phyloP scores from a whole-genome alignment of 1,140 invertebrate genomes.

The Mercenaria mercenaria region DNA sequence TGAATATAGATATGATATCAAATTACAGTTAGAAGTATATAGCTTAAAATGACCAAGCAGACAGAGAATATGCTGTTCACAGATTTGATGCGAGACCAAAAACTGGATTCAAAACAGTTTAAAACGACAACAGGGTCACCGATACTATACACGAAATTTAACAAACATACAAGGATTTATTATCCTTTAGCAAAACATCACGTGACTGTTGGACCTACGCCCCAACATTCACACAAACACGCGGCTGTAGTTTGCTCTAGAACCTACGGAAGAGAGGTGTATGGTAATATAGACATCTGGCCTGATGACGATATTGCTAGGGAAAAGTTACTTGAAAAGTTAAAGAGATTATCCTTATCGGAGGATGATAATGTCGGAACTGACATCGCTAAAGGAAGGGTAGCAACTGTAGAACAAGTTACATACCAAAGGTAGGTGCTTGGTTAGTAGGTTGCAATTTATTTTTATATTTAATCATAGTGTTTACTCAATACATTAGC shows the following conservation, averaged over 20 bases:
- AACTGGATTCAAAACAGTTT: constrained; percentile 45
- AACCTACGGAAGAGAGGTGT: constrained; percentile 48
- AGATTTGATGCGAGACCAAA: constrained; percentile 13
- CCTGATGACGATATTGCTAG: constrained; percentile 40
- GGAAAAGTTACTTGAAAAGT: constrained; percentile 35
- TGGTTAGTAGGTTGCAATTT: too few relatives aligned
- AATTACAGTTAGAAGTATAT: too few relatives aligned
- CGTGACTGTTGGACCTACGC: not conserved
- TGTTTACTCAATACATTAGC: too few relatives aligned
- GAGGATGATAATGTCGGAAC: constrained; percentile 47
- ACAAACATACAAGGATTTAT: constrained; percentile 51
- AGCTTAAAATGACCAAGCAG: constrained; percentile 8
- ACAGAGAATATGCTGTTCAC: constrained; percentile 43
- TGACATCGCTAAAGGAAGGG: not conserved
- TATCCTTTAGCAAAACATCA: constrained; percentile 48
- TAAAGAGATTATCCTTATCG: not conserved
- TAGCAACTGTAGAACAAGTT: not conserved
- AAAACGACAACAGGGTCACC: constrained; percentile 50
- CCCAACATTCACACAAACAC: constrained; percentile 6
- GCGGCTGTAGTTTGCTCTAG: constrained; percentile 45
- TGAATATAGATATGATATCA: too few relatives aligned
- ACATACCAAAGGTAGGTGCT: not conserved
- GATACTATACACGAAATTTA: constrained; percentile 44
- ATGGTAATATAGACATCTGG: constrained; percentile 47
- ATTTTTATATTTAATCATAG: too few relatives aligned